A percentile compares a stretch with the other conserved stretches of the same genome.
Conservation (phyloP, 1,140 invertebrate genomes). For the Pantala flavescens region DNA sequence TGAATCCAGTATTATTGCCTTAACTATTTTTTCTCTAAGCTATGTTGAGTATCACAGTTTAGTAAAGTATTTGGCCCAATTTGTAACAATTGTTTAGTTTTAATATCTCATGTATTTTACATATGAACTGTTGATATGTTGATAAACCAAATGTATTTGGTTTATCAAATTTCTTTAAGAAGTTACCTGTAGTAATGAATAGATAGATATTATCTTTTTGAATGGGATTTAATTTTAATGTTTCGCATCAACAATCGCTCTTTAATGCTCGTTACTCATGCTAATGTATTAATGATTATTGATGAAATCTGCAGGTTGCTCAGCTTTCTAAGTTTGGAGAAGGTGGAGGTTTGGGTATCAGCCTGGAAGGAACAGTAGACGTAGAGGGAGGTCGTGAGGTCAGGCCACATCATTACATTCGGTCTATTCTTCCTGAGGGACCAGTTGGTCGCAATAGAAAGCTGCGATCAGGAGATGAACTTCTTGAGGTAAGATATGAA, state of each 20-base stretch:
- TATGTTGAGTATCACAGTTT: neutral
- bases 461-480: constrained; percentile 78
- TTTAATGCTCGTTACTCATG: too few relatives aligned
- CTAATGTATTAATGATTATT: too few relatives aligned
- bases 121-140: too few relatives aligned
- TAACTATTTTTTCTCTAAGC: neutral
- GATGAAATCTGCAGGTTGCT: constrained; percentile 46
- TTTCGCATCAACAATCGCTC: too few relatives aligned
- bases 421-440: constrained; percentile 85
- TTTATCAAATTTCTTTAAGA: too few relatives aligned
- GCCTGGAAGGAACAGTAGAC: constrained; percentile 92
- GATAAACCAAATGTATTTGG: too few relatives aligned
- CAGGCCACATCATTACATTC: constrained; percentile 85
- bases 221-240: too few relatives aligned
- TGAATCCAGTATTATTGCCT: constrained; percentile 15
- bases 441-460: constrained; percentile 79
- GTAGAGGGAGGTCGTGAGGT: constrained; percentile 85
- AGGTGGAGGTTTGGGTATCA: constrained; percentile 87
- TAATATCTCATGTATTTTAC: too few relatives aligned
- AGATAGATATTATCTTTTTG: too few relatives aligned
- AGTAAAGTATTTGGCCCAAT: too few relatives aligned
- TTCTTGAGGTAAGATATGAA: constrained; percentile 57
- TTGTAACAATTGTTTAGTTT: too few relatives aligned
- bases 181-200: too few relatives aligned
- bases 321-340: constrained; percentile 75